phyloP scores from a whole-genome alignment of 92 coral and sea anemone genomes.

The Actinostola sp. region DNA sequence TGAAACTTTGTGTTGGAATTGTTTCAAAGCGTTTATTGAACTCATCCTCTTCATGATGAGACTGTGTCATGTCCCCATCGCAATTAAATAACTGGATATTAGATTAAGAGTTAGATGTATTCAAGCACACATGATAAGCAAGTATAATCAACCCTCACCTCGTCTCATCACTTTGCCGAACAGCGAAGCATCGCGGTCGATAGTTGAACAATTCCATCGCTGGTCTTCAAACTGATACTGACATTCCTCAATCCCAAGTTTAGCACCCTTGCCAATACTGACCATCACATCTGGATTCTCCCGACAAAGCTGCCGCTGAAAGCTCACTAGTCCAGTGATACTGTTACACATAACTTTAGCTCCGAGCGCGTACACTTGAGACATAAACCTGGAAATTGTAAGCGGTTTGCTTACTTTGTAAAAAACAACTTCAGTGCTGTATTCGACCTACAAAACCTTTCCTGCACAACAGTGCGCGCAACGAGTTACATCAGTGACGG shows the following conservation, averaged over 20 bases:
- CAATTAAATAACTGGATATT: no score
- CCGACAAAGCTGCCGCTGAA: constrained; percentile 85
- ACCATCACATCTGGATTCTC: constrained; percentile 97
- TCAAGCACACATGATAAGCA: no score
- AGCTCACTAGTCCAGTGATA: constrained; percentile 81
- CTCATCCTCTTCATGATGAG: no score
- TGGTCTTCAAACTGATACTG: constrained; percentile 86
- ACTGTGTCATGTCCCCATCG: no score
- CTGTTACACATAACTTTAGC: constrained; percentile 96
- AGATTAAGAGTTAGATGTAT: no score
- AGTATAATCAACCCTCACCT: constrained; percentile 76
- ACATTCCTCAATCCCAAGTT: constrained; percentile 88
- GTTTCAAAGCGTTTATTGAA: no score
- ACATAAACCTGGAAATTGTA: constrained; percentile 96
- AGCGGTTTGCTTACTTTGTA: background rate
- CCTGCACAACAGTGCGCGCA: background rate
- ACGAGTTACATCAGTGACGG: background rate
- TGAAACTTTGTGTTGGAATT: background rate
- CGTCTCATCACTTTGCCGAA: constrained; percentile 93
- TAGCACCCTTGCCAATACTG: constrained; percentile 96
- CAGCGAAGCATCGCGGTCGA: constrained; percentile 85
- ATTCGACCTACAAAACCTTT: background rate
- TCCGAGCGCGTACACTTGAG: constrained; percentile 92
- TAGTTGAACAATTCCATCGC: constrained; percentile 97
- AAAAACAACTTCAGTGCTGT: background rate